Conservation (phyloP, 2,888 invertebrate species). For the Caenorhabditis sp. region DNA sequence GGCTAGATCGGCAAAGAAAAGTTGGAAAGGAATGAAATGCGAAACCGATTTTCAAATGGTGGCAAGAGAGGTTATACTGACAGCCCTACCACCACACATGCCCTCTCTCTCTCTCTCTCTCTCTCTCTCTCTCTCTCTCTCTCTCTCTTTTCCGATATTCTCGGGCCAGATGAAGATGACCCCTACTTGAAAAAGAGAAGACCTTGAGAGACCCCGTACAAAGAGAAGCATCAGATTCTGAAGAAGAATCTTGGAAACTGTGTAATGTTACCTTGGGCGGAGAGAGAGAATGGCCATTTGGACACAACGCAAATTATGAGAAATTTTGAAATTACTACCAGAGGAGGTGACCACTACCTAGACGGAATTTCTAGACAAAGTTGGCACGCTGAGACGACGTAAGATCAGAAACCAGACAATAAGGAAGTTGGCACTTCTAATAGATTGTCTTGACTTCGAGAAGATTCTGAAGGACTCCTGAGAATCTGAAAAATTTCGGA, state of each 20-base stretch:
- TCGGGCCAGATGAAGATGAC: background rate
- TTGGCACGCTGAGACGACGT: background rate
- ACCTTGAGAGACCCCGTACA: background rate
- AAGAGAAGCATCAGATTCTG: constrained; percentile 35
- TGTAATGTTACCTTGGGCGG: constrained; percentile 49
- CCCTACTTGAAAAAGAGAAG: constrained; percentile 2
- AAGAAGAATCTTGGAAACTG: constrained; percentile 6
- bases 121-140: too few relatives aligned
- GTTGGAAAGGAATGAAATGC: background rate
- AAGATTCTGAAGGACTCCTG: too few relatives aligned
- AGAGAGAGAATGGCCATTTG: background rate
- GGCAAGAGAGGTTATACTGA: too few relatives aligned
- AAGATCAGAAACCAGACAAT: background rate
- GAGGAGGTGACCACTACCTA: background rate
- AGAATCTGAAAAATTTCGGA: too few relatives aligned
- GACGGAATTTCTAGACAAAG: background rate
- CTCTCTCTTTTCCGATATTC: too few relatives aligned
- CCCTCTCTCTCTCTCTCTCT: too few relatives aligned
- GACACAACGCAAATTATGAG: constrained; percentile 13
- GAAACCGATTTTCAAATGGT: background rate
- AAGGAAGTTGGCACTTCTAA: too few relatives aligned
- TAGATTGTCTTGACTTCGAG: too few relatives aligned
- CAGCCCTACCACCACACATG: too few relatives aligned
- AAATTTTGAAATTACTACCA: background rate
- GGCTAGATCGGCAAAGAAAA: background rate